A percentile compares a stretch with the other conserved stretches of the same genome.
These are phyloP conservation scores for Periophthalmus modestus DNA, from an alignment of 2,113 vertebrate species.

Conservation along the genomic window DNA sequence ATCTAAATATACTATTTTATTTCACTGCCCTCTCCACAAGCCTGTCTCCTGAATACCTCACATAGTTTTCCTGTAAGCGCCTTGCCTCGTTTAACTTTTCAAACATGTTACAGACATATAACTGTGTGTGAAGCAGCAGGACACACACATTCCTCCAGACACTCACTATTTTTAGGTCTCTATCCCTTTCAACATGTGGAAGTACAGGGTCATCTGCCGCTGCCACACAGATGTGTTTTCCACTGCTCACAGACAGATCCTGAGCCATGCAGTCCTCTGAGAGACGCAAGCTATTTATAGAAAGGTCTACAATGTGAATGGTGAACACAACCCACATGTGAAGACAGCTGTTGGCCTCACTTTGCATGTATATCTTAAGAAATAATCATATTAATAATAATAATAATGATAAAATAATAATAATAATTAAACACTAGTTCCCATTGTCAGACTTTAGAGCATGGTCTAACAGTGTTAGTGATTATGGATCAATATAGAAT, in stretches of 20 bases:
- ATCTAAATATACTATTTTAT: not conserved
- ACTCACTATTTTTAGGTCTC: slow-evolving; percentile 64
- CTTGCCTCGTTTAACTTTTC: slow-evolving; percentile 52
- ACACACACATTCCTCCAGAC: slow-evolving; percentile 29
- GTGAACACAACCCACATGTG: not conserved
- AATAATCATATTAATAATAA: not conserved
- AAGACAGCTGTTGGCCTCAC: not conserved
- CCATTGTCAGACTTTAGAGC: no score
- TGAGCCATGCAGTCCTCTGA: slow-evolving; percentile 15
- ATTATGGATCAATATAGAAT: no score
- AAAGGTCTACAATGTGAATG: slow-evolving; percentile 30
- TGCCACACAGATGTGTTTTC: slow-evolving; percentile 56
- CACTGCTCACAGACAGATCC: slow-evolving; percentile 38
- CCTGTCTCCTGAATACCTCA: slow-evolving; percentile 28
- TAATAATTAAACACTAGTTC: not conserved
- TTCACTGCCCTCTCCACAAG: not conserved
- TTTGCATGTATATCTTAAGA: not conserved
- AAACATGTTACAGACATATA: slow-evolving; percentile 32
- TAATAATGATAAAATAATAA: no score
- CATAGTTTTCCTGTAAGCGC: slow-evolving; percentile 35
- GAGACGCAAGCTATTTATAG: slow-evolving; percentile 64
- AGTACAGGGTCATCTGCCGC: slow-evolving; percentile 33
- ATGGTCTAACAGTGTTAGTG: no score
- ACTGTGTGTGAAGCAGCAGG: slow-evolving; percentile 12
- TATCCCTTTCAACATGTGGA: slow-evolving; percentile 1